Percentiles rank a stretch among this genome's conserved stretches.
These are phyloP conservation scores for Eulacestoma nigropectus DNA, from an alignment of 2,113 vertebrate species.

Conservation along the genomic window DNA sequence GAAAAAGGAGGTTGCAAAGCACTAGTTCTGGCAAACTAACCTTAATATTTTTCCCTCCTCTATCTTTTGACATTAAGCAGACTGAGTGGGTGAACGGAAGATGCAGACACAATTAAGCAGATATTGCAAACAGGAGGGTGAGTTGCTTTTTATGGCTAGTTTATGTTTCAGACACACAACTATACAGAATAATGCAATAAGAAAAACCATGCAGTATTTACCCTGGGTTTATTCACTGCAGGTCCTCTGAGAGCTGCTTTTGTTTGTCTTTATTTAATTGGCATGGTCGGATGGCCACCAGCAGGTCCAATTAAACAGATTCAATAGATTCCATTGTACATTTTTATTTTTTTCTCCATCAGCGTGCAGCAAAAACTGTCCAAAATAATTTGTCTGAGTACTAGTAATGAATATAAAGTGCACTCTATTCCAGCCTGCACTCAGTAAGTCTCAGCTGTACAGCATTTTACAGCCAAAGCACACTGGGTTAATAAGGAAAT, in stretches of 20 bases:
- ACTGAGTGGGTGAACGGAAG: neutral
- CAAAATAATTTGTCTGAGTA: slow-evolving; percentile 35
- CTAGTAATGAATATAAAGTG: slow-evolving; percentile 41
- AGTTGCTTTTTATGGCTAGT: slow-evolving; percentile 8
- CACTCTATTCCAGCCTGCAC: neutral
- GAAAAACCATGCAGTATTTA: neutral
- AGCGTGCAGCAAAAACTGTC: neutral
- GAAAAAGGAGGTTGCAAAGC: neutral
- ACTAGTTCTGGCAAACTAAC: neutral
- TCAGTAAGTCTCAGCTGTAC: neutral
- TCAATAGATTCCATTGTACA: slow-evolving; percentile 14
- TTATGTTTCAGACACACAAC: slow-evolving; percentile 15
- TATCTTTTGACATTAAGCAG: slow-evolving; percentile 43
- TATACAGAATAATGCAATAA: slow-evolving; percentile 32
- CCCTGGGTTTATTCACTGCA: slow-evolving; percentile 3
- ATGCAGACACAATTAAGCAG: slow-evolving; percentile 27
- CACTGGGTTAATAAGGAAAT: slow-evolving; percentile 18
- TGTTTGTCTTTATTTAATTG: slow-evolving; percentile 60
- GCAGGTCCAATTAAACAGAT: slow-evolving; percentile 40
- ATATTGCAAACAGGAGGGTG: neutral
- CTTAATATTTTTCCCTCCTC: neutral
- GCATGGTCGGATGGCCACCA: neutral
- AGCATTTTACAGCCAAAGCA: slow-evolving; percentile 7
- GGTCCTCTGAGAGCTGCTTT: slow-evolving; percentile 28
- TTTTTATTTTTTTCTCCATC: slow-evolving; percentile 15